Base-by-base conservation (phyloP, 2,888 invertebrate genomes). In the Drepanosiphum platanoidis region DNA sequence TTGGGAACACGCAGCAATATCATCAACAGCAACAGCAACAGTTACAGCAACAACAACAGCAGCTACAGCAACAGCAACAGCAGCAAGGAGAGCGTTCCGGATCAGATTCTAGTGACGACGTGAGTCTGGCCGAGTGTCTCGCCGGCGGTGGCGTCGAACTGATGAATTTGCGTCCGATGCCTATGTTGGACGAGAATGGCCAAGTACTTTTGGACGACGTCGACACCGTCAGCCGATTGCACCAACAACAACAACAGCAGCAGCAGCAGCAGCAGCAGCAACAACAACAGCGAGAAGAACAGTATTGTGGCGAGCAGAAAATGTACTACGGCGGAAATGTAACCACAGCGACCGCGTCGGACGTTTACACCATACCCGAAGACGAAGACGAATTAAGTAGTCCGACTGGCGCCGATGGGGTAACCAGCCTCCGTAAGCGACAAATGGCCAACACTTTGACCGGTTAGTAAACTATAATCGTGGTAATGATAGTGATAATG, bases 321-420 rank as follows among this genome's bases (percentile, higher is more conserved):
- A 74, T 84, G 72, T 89, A 89, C 88, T 90, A 89, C 87, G 90
- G 90, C 86, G 90, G 90, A 88, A 90, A 89, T 87, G 90, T 90
- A n/a, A 90, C 90, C 52, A 11, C 42, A n/a, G 9, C 71, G 3
- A 58, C 22, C 15, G 22, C 42, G 1, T 58, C 71, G 30, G 91
- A 91, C 88, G 91, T 91, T 46, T 91, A 91, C 88, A 91, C 91
- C 82, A 91, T 91, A 86, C 90, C 90, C 15, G 91, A 91, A 88
- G 91, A 91, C 88, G 91, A 90, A 87, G 90, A 91, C 87, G 91
- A 91, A 88, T 89, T 90, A 66, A 89, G 89, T 82, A 90, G 90
- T 87, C 91, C 91, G 42, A 90, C 90, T 68, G 89, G 90, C 86
- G 89, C 89, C 32, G 90, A 90, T 87, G 90, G 90, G 86, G 90